Evolutionary conservation across 2,113 vertebrate species (phyloP), one percentile per base, ranked within the genome.

Genomic region (Ctenodactylus gundi): DNA sequence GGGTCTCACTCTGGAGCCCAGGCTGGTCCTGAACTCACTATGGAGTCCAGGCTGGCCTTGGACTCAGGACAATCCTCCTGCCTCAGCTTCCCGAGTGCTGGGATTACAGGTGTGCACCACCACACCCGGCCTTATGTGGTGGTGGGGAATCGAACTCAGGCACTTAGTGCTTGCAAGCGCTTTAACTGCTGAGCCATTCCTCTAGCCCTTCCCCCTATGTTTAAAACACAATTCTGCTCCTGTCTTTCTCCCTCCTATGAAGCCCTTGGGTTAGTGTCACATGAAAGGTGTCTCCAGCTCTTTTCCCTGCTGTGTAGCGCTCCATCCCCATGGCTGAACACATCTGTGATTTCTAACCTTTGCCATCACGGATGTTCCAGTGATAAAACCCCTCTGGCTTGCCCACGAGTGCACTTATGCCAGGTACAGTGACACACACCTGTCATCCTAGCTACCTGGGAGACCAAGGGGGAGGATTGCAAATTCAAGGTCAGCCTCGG

Each of bases 221-320:
- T 29, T 31, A 8, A 23, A 75, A n/a, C 11, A 27, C 57, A 13
- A 7, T 39, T 57, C 65, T 73, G 57, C 4, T 13, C 34, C 53
- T 64, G 99, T 98, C 95, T 98, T 98, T 95, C 98, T 99, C 96
- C 99, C 99, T 25, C 99, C 99, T 25, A 98, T 98, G 9, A 98
- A 98, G 98, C 27, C 18, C n/a, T 34, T 51, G n/a, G 46, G 15
- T 34, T 49, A 7, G 29, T 0, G 7, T 25, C 12, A 1, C 21
- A 36, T 1, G 5, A 21, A 57, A 17, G 29, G 17, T 1, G 1
- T 23, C 7, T 23, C 25, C 1, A 3, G 7, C 6, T 58, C 17
- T 51, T 27, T 34, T 57, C 49, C 8, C 29, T 46, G 44, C 81
- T 1, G 4, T 2, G 1, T 41, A 13, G 64, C 21, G 2, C 68